Conservation (phyloP, 2,113 vertebrate genomes). For the Rhynchomys soricoides region DNA sequence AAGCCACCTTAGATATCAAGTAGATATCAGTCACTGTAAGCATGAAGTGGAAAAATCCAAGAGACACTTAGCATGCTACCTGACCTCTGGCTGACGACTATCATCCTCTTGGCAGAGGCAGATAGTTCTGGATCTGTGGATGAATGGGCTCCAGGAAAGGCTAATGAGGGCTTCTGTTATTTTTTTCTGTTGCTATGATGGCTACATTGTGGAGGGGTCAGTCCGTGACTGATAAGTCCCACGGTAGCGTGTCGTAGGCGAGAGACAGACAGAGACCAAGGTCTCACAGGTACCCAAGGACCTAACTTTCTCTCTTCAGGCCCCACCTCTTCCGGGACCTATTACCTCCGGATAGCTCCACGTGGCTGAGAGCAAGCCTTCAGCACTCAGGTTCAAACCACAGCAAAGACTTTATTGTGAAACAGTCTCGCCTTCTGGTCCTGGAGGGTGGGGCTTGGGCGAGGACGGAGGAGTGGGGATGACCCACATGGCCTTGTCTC, state of each 20-base stretch:
- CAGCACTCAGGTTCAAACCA: neutral
- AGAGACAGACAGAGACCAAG: neutral
- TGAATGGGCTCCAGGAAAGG: neutral
- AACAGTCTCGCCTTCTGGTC: neutral
- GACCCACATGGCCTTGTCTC: too few relatives aligned
- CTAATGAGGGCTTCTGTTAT: neutral
- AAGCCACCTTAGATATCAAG: neutral
- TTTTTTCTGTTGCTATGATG: neutral
- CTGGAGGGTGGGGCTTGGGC: accelerated
- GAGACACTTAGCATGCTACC: too few relatives aligned
- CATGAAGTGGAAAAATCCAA: too few relatives aligned
- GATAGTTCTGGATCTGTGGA: neutral
- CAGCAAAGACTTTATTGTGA: neutral
- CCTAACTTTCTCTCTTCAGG: neutral
- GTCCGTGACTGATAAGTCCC: neutral
- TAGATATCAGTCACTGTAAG: neutral
- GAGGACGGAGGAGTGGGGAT: too few relatives aligned
- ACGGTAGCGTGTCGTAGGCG: neutral
- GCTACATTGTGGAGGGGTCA: neutral
- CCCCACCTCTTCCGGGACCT: neutral
- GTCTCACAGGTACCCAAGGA: neutral
- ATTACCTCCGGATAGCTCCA: neutral
- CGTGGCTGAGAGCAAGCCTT: neutral
- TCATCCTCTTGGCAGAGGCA: accelerated
- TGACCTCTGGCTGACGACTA: neutral